Percentiles rank a stretch among this genome's conserved stretches.
These are phyloP conservation scores for sheep (Ovis aries) DNA, from an alignment of 2,113 vertebrate species.

Conservation along the genomic window DNA sequence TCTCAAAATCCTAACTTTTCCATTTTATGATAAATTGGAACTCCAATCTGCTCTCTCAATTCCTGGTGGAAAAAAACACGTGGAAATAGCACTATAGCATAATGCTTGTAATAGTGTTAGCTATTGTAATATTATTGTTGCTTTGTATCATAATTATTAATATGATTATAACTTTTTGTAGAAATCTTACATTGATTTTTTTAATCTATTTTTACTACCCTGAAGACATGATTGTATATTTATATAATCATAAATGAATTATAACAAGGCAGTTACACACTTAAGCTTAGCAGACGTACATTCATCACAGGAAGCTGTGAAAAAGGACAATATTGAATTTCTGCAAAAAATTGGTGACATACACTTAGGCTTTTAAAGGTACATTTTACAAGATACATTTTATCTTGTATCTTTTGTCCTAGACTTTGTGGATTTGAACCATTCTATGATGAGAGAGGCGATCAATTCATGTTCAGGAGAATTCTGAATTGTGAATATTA, in stretches of 20 bases:
- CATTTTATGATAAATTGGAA: background rate
- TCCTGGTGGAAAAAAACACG: background rate
- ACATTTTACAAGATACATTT: background rate
- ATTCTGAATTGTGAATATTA: constrained; percentile 93
- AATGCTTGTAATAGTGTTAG: background rate
- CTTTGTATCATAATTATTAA: background rate
- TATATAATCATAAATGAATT: background rate
- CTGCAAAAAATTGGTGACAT: background rate
- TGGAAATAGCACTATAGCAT: background rate
- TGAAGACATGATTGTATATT: background rate
- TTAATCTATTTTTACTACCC: background rate
- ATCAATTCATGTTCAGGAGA: constrained; percentile 92
- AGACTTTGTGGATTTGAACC: constrained; percentile 93
- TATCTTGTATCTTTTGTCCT: constrained; percentile 37
- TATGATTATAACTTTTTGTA: background rate
- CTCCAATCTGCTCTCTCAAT: background rate
- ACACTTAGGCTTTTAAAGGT: constrained; percentile 17
- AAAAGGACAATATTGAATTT: background rate
- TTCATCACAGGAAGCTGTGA: background rate
- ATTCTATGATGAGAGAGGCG: constrained; percentile 91
- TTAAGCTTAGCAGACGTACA: background rate
- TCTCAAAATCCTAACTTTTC: background rate
- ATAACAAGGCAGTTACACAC: background rate
- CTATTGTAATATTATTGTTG: background rate
- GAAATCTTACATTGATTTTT: background rate